These are phyloP conservation scores for Phaethornis superciliosus DNA, from an alignment of 2,113 vertebrate species.

Conservation along the genomic window DNA sequence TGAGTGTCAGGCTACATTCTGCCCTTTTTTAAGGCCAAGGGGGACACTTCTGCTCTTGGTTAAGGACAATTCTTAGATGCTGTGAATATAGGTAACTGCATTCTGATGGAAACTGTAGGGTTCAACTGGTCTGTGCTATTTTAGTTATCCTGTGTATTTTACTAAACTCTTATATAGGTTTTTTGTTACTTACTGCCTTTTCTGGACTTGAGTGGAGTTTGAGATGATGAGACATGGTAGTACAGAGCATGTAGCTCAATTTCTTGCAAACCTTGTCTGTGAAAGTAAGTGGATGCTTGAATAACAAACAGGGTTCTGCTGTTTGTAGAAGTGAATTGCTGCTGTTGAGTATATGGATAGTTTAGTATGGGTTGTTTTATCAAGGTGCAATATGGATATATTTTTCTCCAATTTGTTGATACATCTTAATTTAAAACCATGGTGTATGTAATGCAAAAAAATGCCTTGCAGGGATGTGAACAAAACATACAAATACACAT, in stretches of 20 bases:
- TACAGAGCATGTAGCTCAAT: accelerated
- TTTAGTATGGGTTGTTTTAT: neutral
- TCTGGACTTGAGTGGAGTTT: neutral
- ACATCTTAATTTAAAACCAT: neutral
- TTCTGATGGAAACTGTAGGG: neutral
- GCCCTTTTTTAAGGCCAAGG: neutral
- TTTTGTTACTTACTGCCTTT: neutral
- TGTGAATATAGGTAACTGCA: neutral
- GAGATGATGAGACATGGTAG: neutral
- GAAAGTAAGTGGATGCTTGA: neutral
- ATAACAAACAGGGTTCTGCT: neutral
- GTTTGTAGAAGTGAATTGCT: neutral
- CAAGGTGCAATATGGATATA: neutral
- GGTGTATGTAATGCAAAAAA: neutral
- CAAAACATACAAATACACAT: neutral
- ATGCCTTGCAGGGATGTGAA: neutral
- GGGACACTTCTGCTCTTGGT: neutral
- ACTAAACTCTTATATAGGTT: neutral
- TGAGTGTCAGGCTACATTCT: neutral
- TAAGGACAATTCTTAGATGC: neutral
- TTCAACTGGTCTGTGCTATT: neutral
- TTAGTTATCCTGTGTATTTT: neutral
- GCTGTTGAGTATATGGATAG: neutral
- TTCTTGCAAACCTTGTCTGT: neutral
- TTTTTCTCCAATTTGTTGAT: neutral